Percentiles rank a stretch among this genome's conserved stretches.
These are phyloP conservation scores for Crocodylus rhombifer DNA, from an alignment of 2,797 vertebrate genomes.

Conservation along the genomic window DNA sequence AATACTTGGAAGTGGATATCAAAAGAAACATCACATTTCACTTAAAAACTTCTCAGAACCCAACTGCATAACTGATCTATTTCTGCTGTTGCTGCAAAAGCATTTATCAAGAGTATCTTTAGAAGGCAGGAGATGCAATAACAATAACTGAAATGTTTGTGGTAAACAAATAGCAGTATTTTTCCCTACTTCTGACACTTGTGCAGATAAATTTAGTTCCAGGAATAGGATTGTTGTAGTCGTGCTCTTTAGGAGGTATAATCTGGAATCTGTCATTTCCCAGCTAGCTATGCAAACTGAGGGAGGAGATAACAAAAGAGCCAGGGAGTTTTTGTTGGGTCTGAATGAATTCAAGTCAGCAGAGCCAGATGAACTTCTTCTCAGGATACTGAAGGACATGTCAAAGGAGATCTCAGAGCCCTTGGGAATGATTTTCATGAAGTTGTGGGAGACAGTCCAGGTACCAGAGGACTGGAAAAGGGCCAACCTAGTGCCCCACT, in stretches of 20 bases:
- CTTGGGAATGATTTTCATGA: too few species aligned
- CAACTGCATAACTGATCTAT: not conserved
- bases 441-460: too few species aligned
- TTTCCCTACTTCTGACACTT: not conserved
- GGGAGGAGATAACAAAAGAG: not conserved
- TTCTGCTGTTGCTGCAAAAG: not conserved
- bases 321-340: not conserved
- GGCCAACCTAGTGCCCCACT: too few species aligned
- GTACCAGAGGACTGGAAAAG: too few species aligned
- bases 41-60: not conserved
- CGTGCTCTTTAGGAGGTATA: not conserved
- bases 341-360: too few species aligned
- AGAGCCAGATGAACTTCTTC: too few species aligned
- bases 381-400: too few species aligned
- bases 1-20: not conserved
- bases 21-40: constrained; percentile 6
- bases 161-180: not conserved
- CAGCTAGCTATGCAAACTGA: too few species aligned
- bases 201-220: not conserved
- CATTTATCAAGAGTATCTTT: not conserved
- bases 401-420: too few species aligned
- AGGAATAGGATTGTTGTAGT: not conserved
- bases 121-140: not conserved
- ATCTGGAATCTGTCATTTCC: not conserved
- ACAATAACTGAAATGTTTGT: not conserved